Conservation (phyloP, 2,888 invertebrate species). For the Fragum fragum region DNA sequence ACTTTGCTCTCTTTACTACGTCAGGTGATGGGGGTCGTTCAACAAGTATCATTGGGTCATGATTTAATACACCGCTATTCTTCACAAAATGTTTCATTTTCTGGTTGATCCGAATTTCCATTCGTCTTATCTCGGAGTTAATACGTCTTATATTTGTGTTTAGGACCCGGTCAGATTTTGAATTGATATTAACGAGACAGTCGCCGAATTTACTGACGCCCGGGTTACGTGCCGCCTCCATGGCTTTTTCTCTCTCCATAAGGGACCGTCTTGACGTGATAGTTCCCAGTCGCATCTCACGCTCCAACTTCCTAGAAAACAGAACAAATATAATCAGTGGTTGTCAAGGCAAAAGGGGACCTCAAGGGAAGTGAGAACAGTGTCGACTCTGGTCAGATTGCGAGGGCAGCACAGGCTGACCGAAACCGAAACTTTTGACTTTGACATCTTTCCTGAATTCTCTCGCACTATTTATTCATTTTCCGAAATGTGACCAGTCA, state of each 20-base stretch:
- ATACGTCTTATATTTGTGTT: constrained; percentile 66
- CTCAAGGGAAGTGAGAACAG: too few species aligned
- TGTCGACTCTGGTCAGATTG: too few species aligned
- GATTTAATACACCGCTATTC: constrained; percentile 73
- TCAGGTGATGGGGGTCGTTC: constrained; percentile 79
- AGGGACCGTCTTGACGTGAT: constrained; percentile 63
- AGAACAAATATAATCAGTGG: too few species aligned
- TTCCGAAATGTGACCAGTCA: too few species aligned
- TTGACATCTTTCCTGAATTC: too few species aligned
- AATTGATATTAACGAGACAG: constrained; percentile 73
- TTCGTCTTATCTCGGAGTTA: constrained; percentile 70
- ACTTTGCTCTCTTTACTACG: constrained; percentile 59
- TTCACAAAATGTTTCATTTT: constrained; percentile 76
- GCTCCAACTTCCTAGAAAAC: constrained; percentile 60
- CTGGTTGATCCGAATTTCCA: constrained; percentile 73
- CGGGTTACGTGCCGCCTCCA: constrained; percentile 74
- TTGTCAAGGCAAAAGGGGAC: too few species aligned
- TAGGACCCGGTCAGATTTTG: constrained; percentile 72
- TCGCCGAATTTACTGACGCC: constrained; percentile 78
- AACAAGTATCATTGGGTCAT: constrained; percentile 81
- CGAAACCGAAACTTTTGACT: too few species aligned
- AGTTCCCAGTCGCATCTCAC: constrained; percentile 67
- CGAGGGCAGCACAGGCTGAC: too few species aligned
- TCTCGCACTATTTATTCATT: too few species aligned
- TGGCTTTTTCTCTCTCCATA: constrained; percentile 75